Base-by-base conservation (phyloP, 2,888 invertebrate species). In the Hecatera dysodea region DNA sequence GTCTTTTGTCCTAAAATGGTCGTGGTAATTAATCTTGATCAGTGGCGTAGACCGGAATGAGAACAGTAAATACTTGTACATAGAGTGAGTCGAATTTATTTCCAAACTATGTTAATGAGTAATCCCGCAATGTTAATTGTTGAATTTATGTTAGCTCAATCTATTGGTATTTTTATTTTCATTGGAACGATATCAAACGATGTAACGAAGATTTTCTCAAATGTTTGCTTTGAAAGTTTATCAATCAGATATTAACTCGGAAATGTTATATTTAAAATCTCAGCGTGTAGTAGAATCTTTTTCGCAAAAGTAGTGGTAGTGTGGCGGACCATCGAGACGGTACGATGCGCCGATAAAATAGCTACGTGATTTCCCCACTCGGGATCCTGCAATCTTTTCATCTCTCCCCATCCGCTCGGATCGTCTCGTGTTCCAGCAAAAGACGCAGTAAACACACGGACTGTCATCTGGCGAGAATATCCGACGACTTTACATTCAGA, bases 361-460 rank as follows among this genome's bases (percentile, higher is more conserved):
- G 91, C 90, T 90, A 94, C 95, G 94, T 95, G 95, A 93, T 94
- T 90, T 91, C 88, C 89, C 88, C 86, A 88, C 89, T 86, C 89
- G 89, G 91, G 89, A 90, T 91, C 86, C 88, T 90, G 87, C 92
- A 92, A 95, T 94, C 94, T 94, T 92, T 92, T 91, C 91, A 92
- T 93, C 90, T 91, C 88, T 87, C 83, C 83, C 84, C 74, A 84
- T 85, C 82, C 86, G 82, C 86, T 76, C 77, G 74, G 77, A 88
- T 86, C 86, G 87, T 89, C 87, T 87, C 85, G 75, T 85, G 84
- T 87, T 82, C 81, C 78, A 85, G 71, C 78, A 75, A 84, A 76
- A 88, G 87, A 89, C 87, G 91, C 88, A 88, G 90, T 93, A 92
- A 93, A 91, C 91, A 89, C 90, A 90, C 88, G 82, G 89, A 90